Conservation (phyloP, 2,888 invertebrate genomes). For the Aelia acuminata region DNA sequence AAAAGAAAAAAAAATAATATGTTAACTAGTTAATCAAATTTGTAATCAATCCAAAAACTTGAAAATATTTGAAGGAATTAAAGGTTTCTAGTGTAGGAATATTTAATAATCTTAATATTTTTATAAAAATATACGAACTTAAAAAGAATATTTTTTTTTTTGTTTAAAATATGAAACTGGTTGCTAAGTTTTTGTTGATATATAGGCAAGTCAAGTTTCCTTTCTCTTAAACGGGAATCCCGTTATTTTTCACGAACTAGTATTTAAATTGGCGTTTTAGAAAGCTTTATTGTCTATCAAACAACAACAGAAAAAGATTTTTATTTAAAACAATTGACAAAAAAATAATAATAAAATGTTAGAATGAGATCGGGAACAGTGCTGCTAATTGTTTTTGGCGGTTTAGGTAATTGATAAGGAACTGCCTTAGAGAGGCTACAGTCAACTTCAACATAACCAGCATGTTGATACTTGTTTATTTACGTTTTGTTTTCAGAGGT, state of each 20-base stretch:
- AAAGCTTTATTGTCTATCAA: not conserved
- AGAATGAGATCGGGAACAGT: not conserved
- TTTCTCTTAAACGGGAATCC: slow-evolving; percentile 11
- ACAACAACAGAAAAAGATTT: not conserved
- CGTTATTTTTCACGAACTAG: not conserved
- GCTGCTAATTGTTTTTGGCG: slow-evolving; percentile 32
- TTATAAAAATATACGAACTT: not conserved
- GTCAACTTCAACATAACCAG: not conserved
- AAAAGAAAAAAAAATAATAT: too few relatives aligned
- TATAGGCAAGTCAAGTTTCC: not conserved
- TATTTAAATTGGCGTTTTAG: not conserved
- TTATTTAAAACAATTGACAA: not conserved
- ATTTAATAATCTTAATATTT: not conserved
- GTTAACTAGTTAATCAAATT: too few relatives aligned
- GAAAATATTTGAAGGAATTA: not conserved
- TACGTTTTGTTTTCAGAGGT: slow-evolving; percentile 36
- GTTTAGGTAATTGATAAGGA: slow-evolving; percentile 33
- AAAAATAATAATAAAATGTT: not conserved
- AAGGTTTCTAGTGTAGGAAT: not conserved
- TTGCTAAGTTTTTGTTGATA: not conserved
- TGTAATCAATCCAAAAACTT: not conserved
- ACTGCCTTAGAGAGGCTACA: slow-evolving; percentile 18
- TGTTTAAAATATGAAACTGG: not conserved
- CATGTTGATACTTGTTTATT: slow-evolving; percentile 31
- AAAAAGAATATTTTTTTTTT: not conserved